Base-by-base conservation (phyloP, 2,888 invertebrate species). In the Fragum fragum region DNA sequence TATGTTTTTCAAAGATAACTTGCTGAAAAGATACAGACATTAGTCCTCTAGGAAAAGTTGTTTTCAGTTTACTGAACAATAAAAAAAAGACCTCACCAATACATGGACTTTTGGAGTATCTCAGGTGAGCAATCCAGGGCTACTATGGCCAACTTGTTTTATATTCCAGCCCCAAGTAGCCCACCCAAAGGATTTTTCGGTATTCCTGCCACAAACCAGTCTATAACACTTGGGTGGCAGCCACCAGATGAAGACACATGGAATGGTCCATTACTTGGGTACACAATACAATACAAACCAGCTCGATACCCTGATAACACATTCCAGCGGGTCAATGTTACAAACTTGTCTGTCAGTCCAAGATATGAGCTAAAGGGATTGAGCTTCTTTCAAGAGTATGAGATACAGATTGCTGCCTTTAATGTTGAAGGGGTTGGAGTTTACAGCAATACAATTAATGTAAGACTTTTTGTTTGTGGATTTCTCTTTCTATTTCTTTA, bases 351-450 rank as follows among this genome's bases (percentile, higher is more conserved):
- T 9, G 47, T 73, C 29, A 68, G 90, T 86, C 66, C 87, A 97
- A 94, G 97, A 94, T 98, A 97, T 92, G 96, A 98, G 1, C 97
- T 99, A 74, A 96, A 97, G 90, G 98, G 98, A 91, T 95, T 99
- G 84, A 99, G 99, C 79, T 98, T 98, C 0, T 99, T 99, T 98
- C 98, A 99, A 94, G 98, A 98, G 95, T 99, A 99, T 93, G 97
- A 98, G 73, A 97, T 99, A 6, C 89, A 98, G 95, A 98, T 99
- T 79, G 98, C 99, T 0, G 98, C 99, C 0, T 99, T 97, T 94
- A 99, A 99, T 94, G 97, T 98, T 89, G 98, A 98, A 95, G 99
- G 99, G 0, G 97, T 98, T 2, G 99, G 99, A 0, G 96, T 97
- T 0, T 99, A 97, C 93, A 98, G 98, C 21, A 97, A 97, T 14